Conservation (phyloP, 2,797 vertebrate species). For the Takifugu rubripes region DNA sequence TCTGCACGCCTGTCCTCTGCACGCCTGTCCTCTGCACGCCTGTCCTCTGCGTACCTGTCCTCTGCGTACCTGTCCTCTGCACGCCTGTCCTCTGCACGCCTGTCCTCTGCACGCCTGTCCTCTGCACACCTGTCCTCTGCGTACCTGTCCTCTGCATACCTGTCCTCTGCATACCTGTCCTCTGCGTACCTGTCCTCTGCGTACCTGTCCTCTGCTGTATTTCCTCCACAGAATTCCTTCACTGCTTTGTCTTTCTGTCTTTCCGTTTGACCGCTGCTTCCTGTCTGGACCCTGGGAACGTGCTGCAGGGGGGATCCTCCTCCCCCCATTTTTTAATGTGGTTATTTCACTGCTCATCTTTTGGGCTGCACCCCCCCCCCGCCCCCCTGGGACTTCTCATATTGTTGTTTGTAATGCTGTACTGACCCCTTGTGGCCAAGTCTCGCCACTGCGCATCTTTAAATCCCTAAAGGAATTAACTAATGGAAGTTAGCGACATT, state of each 20-base stretch:
- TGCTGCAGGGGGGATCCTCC: conserved; percentile 30
- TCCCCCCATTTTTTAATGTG: conserved; percentile 13
- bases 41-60: no score
- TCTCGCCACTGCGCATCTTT: conserved; percentile 36
- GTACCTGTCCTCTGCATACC: no score
- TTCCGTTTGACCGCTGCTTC: conserved; percentile 45
- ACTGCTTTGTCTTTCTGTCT: conserved; percentile 4
- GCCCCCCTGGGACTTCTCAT: not conserved
- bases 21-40: no score
- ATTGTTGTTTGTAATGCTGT: conserved; percentile 48
- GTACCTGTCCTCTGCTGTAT: conserved; percentile 13
- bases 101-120: no score
- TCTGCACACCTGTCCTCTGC: no score
- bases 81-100: no score
- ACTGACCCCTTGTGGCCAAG: conserved; percentile 66
- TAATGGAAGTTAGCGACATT: not conserved
- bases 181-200: conserved; percentile 29
- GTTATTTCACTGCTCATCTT: conserved; percentile 17
- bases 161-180: no score
- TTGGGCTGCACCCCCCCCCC: not conserved
- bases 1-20: no score
- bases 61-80: no score
- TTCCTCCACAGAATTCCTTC: conserved; percentile 15
- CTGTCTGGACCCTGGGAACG: conserved; percentile 71
- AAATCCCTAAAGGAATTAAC: not conserved